Conservation (phyloP, 2,888 invertebrate species). For the Drosophila flavopinicola region DNA sequence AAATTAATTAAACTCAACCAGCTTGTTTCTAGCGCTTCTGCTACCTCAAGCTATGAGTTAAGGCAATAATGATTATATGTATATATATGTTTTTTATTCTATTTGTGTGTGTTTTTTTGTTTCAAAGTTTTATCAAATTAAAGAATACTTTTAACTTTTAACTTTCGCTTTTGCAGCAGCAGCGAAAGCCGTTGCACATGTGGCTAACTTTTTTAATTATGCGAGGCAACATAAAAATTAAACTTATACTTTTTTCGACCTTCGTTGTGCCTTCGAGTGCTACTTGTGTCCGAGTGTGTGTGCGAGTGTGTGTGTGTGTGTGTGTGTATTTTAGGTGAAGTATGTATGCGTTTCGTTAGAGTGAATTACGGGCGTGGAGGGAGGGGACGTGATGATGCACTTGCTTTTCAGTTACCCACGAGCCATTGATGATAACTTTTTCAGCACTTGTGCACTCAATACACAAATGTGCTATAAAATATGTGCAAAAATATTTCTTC, state of each 20-base stretch:
- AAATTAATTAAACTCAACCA: slow-evolving; percentile 7
- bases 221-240: slow-evolving; percentile 50
- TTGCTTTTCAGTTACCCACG: slow-evolving; percentile 39
- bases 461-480: slow-evolving; percentile 80
- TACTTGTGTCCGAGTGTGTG: slow-evolving; percentile 31
- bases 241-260: slow-evolving; percentile 50
- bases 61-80: slow-evolving; percentile 2
- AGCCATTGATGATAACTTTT: slow-evolving; percentile 69
- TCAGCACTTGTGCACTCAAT: slow-evolving; percentile 73
- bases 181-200: slow-evolving; percentile 29
- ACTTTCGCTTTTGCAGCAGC: slow-evolving; percentile 24
- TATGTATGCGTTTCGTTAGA: slow-evolving; percentile 27
- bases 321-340: slow-evolving; percentile 18
- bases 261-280: slow-evolving; percentile 37
- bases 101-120: slow-evolving; percentile 6
- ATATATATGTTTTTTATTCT: not conserved
- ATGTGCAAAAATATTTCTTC: slow-evolving; percentile 71
- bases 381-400: slow-evolving; percentile 66
- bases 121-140: slow-evolving; percentile 31
- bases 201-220: slow-evolving; percentile 66
- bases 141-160: slow-evolving; percentile 34
- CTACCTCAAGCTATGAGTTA: not conserved
- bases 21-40: not conserved
- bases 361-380: slow-evolving; percentile 46
- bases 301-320: slow-evolving; percentile 8